Evolutionary conservation across 2,113 vertebrate genomes (phyloP).

Genomic region (Myotis davidii): DNA sequence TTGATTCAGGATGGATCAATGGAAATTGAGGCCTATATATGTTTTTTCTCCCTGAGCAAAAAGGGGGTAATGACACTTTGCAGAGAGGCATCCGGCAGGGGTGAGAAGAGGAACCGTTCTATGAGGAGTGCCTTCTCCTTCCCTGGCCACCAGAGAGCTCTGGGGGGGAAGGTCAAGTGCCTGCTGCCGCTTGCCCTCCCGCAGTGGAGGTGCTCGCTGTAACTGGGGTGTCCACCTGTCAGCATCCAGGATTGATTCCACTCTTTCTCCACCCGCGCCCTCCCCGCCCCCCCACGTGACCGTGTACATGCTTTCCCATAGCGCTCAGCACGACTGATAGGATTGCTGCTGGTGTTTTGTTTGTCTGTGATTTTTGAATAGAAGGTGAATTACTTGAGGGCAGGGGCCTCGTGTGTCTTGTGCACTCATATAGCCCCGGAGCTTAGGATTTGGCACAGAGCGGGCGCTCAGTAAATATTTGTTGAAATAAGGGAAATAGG

Average conservation of each 20-base stretch:
- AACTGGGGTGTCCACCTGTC: accelerated
- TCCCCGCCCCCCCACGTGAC: not conserved
- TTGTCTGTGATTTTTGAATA: not conserved
- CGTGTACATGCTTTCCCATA: accelerated
- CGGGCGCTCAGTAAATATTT: not conserved
- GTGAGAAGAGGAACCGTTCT: constrained; percentile 79
- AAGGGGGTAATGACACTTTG: constrained; percentile 93
- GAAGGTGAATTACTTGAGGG: not conserved
- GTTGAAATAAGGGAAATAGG: not conserved
- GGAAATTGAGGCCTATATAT: constrained; percentile 90
- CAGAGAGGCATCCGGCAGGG: constrained; percentile 89
- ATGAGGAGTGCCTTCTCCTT: constrained; percentile 82
- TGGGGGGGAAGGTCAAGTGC: constrained; percentile 83
- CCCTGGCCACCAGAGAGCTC: constrained; percentile 80
- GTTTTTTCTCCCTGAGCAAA: constrained; percentile 86
- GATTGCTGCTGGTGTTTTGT: not conserved
- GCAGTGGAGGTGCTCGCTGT: accelerated
- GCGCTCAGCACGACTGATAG: accelerated
- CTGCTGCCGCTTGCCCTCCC: not conserved
- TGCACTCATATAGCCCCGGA: not conserved
- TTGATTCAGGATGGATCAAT: constrained; percentile 95
- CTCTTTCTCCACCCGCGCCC: not conserved
- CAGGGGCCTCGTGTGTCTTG: not conserved
- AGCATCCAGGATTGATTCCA: too few relatives aligned
- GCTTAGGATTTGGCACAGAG: not conserved